A percentile compares a stretch with the other conserved stretches of the same genome.
phyloP scores from a whole-genome alignment of 2,888 invertebrate species.

The Pterostichus niger region DNA sequence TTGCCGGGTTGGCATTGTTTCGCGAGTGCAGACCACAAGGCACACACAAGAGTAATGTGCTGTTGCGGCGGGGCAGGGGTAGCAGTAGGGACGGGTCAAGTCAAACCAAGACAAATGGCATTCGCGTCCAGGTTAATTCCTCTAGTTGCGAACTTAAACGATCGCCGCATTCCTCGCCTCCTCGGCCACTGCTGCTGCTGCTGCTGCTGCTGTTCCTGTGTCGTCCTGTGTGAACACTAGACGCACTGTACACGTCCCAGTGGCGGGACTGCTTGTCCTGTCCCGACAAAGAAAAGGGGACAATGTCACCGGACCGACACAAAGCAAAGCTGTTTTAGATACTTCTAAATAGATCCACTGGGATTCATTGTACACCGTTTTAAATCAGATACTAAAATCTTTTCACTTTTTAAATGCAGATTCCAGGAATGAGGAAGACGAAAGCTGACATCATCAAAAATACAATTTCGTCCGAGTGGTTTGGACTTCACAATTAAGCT shows the following conservation, averaged over 20 bases:
- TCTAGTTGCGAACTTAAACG: constrained; percentile 76
- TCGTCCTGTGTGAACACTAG: neutral
- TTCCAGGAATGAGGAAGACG: too few species aligned
- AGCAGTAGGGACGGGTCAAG: constrained; percentile 72
- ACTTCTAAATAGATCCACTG: too few species aligned
- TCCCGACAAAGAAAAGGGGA: neutral
- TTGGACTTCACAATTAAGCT: too few species aligned
- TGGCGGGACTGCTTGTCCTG: neutral
- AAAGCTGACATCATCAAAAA: too few species aligned
- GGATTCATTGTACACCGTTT: too few species aligned
- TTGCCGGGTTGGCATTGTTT: constrained; percentile 74
- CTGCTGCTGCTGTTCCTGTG: neutral
- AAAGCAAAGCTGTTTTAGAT: too few species aligned
- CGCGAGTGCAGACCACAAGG: constrained; percentile 75
- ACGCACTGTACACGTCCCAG: too few species aligned
- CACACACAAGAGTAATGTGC: constrained; percentile 75
- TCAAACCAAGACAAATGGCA: constrained; percentile 78
- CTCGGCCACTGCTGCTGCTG: neutral
- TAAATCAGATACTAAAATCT: too few species aligned
- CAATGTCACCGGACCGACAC: too few species aligned
- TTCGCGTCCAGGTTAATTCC: constrained; percentile 77
- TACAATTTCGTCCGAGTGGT: too few species aligned
- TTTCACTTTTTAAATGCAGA: too few species aligned
- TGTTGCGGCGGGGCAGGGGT: constrained; percentile 48
- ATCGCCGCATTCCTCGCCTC: constrained; percentile 73